Evolutionary conservation across 1,140 invertebrate species (phyloP), one percentile per base, ranked within the genome.

Genomic region (Chlorops oryzae): DNA sequence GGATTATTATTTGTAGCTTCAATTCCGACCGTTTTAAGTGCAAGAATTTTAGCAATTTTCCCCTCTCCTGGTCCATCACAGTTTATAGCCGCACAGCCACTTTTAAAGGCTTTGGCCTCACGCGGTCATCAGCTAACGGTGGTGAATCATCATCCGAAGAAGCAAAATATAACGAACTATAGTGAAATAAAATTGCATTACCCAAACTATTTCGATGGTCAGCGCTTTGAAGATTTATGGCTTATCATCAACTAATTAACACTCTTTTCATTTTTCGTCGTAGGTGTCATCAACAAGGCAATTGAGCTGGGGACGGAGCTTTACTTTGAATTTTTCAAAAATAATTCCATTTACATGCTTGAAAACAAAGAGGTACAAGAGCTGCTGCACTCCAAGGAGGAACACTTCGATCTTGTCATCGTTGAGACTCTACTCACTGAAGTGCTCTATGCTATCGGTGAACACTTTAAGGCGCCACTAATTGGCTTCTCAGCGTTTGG

Each of bases 121-220:
- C 56, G 67, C 22, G 75, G 74, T 12, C 77, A 78, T 57, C 63
- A 78, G 47, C 64, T 77, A 0, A 77, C 73, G 5, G 65, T 75
- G 5, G 66, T 77, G 4, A 74, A 70, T 46, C 66, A 69, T 0
- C 74, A 72, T 49, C 68, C 64, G n/a, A 62, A 74, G 47, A 65
- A 77, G 46, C 52, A 59, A 15, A 53, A 59, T 3, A 21, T 68
- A 0, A 46, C 54, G 22, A 71, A 71, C 41, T 68, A 65, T 41
- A 47, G 54, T 4, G 67, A 71, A 15, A 57, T 71, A 39, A 18
- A 45, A 0, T 12, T 46, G 0, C 55, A 65, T 42, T 59, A 63
- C 0, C n/a, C n/a, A n/a, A 2, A 62, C 1, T 46, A 53, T 0
- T 68, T 63, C 13, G 54, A 65, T 2, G 46, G 65, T 65, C 12